Conservation (phyloP, 2,888 invertebrate genomes). For the Polydrusus cervinus region DNA sequence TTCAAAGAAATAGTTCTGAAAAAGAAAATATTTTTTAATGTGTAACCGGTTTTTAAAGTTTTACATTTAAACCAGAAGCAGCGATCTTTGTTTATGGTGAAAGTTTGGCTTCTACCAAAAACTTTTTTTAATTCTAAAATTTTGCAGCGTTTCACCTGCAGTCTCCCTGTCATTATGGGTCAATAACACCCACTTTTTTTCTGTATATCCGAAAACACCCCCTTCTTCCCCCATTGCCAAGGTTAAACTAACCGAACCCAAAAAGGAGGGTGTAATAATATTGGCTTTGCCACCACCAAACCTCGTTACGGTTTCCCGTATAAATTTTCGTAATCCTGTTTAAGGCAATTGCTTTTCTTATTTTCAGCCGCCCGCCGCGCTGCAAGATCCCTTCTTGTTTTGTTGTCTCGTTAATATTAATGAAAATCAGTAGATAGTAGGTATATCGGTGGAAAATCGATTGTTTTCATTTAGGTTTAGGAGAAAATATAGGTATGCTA, state of each 20-base stretch:
- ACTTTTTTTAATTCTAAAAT: too few relatives aligned
- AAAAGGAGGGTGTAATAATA: conserved; percentile 27
- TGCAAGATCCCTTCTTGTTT: conserved; percentile 37
- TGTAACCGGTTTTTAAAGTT: too few relatives aligned
- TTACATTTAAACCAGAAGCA: too few relatives aligned
- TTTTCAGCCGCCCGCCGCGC: conserved; percentile 42
- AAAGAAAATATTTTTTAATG: too few relatives aligned
- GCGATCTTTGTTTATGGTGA: too few relatives aligned
- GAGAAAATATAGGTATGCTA: neutral
- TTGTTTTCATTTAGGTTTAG: conserved; percentile 10
- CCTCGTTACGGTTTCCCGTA: conserved; percentile 33
- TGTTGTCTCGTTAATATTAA: conserved; percentile 49
- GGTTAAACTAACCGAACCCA: conserved; percentile 33
- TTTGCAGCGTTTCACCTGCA: too few relatives aligned
- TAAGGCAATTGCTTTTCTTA: conserved; percentile 45
- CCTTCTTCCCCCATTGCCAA: conserved; percentile 1
- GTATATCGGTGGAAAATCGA: conserved; percentile 27
- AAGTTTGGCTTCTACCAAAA: too few relatives aligned
- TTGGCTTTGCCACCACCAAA: conserved; percentile 35
- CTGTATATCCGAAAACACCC: too few relatives aligned
- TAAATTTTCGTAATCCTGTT: conserved; percentile 48
- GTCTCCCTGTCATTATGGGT: too few relatives aligned
- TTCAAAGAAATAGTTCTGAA: too few relatives aligned
- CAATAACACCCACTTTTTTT: too few relatives aligned
- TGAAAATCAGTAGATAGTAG: conserved; percentile 38